Evolutionary conservation across 2,888 invertebrate genomes (phyloP).

Genomic region (Chromoteleia sp.): DNA sequence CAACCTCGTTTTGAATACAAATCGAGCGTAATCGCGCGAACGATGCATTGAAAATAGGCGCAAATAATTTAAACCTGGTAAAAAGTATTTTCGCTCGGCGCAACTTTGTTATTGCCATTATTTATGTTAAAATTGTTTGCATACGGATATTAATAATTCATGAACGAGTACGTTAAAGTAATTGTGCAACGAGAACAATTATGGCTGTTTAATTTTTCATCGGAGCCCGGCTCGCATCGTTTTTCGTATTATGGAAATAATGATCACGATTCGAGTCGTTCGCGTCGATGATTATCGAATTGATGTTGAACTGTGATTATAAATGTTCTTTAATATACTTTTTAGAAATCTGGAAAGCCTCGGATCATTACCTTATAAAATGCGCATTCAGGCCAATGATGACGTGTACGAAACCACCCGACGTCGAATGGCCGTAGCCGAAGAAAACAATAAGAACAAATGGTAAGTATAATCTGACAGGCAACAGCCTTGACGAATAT

Average conservation of each 20-base stretch:
- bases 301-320: neutral
- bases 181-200: slow-evolving; percentile 12
- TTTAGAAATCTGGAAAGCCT: slow-evolving; percentile 90
- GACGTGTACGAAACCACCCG: slow-evolving; percentile 97
- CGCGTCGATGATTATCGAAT: too few species aligned
- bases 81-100: neutral
- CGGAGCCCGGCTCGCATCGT: neutral
- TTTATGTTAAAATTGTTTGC: slow-evolving; percentile 11
- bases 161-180: neutral
- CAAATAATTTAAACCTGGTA: slow-evolving; percentile 14
- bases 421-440: slow-evolving; percentile 95
- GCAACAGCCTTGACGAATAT: neutral
- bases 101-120: slow-evolving; percentile 12
- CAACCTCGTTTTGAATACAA: slow-evolving; percentile 7
- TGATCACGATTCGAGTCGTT: too few species aligned
- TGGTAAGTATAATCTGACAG: slow-evolving; percentile 87
- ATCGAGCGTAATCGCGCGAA: slow-evolving; percentile 5
- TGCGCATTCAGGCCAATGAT: slow-evolving; percentile 97
- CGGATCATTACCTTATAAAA: slow-evolving; percentile 94
- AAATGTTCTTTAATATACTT: slow-evolving; percentile 66
- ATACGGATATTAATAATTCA: slow-evolving; percentile 4
- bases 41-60: neutral
- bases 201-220: neutral
- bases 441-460: slow-evolving; percentile 97
- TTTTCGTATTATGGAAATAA: too few species aligned